Base-by-base conservation (phyloP, 2,888 invertebrate genomes). In the Campoletis raptor region DNA sequence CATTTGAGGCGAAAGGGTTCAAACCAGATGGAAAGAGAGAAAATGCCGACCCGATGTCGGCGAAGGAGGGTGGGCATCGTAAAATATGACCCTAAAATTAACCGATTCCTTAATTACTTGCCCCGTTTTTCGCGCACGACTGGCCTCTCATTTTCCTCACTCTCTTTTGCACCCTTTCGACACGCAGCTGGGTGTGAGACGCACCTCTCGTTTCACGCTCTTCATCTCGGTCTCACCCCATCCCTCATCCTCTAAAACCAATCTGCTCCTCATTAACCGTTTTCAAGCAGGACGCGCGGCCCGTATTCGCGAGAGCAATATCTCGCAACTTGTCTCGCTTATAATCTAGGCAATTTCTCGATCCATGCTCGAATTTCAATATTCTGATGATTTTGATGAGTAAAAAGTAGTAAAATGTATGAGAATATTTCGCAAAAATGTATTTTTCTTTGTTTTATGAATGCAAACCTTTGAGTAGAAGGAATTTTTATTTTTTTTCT, bases 41-140 rank as follows among this genome's bases (percentile, higher is more conserved):
- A 21, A 52, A 21, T 36, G 15, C 70, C 7, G 24, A 57, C 40
- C 40, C 57, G 66, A 30, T 40, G 67, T 36, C 40, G 73, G 81
- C 66, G 54, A 74, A 72, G 66, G 78, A 78, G 64, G 85, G 64
- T 81, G 85, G 83, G 88, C 85, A 88, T 86, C 89, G 90, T 93
- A 91, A 93, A 93, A 92, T 93, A 93, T 92, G 91, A 90, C 90
- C 90, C 91, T 91, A 91, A 92, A 93, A 93, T 93, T 92, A 93
- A 93, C 93, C 91, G 90, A 93, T 93, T 92, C 91, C 92, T 92
- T 93, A 92, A 93, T 93, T 93, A 93, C 92, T 91, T 91, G 89
- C 90, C 91, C 90, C 90, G 91, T 89, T 92, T 91, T 90, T 91
- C 89, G 86, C 82, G 72, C 83, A 77, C 80, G 84, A 79, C 88